phyloP scores from a whole-genome alignment of 2,797 vertebrate species.

The Malacoctenus gilli region DNA sequence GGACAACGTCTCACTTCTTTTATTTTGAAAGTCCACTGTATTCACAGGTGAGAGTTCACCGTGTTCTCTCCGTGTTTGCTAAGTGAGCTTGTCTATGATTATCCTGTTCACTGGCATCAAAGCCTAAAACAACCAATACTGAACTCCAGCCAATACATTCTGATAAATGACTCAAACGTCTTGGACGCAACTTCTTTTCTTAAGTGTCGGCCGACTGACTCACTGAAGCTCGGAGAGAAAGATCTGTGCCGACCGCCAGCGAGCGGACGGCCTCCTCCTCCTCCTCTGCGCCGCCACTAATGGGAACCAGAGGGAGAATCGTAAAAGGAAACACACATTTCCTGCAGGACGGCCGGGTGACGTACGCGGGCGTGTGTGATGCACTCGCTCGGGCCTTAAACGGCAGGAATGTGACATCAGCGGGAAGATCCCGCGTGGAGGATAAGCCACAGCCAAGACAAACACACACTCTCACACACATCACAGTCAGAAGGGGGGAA shows the following conservation, averaged over 20 bases:
- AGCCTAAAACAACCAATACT: background rate
- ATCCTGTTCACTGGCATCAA: too few relatives aligned
- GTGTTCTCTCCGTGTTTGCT: background rate
- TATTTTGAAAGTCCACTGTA: too few relatives aligned
- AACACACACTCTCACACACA: constrained; percentile 16
- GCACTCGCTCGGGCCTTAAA: constrained; percentile 32
- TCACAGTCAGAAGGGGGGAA: constrained; percentile 39
- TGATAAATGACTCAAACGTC: constrained; percentile 7
- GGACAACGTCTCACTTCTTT: too few relatives aligned
- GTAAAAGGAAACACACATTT: constrained; percentile 72
- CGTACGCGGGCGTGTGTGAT: constrained; percentile 52
- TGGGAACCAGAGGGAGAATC: constrained; percentile 66
- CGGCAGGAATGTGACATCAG: constrained; percentile 69
- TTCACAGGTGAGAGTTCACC: too few relatives aligned
- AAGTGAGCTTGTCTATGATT: too few relatives aligned
- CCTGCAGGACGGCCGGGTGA: constrained; percentile 67
- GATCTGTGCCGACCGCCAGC: constrained; percentile 16
- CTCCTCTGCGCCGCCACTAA: constrained; percentile 67
- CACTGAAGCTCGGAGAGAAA: constrained; percentile 28
- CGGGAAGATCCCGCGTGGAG: constrained; percentile 44
- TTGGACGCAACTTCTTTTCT: constrained; percentile 8
- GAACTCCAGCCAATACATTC: background rate
- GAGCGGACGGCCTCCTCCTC: constrained; percentile 44
- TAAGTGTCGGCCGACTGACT: constrained; percentile 14
- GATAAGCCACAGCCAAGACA: constrained; percentile 30